Evolutionary conservation across 2,888 invertebrate genomes (phyloP).

Genomic region (Drosophila kanekoi): DNA sequence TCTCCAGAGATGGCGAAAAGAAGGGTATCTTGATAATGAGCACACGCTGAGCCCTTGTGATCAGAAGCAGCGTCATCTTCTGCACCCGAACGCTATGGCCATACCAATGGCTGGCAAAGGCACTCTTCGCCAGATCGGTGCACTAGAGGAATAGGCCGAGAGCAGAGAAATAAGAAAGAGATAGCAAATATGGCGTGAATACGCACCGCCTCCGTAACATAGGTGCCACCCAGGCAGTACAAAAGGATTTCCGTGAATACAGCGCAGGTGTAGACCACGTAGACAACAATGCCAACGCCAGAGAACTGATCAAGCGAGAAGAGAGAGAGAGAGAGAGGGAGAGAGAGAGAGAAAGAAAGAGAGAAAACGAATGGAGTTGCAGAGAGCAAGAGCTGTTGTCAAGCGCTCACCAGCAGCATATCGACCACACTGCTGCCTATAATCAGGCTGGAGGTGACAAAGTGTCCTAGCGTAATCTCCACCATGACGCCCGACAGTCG

Average conservation of each 20-base stretch:
- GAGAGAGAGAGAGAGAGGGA: too few relatives aligned
- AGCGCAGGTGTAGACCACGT: slow-evolving; percentile 73
- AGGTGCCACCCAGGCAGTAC: slow-evolving; percentile 80
- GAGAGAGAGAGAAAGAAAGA: background rate
- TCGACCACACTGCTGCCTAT: slow-evolving; percentile 76
- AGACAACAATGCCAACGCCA: slow-evolving; percentile 75
- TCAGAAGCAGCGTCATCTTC: slow-evolving; percentile 74
- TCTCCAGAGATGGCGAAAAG: slow-evolving; percentile 76
- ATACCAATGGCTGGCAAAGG: slow-evolving; percentile 76
- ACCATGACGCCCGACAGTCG: slow-evolving; percentile 70
- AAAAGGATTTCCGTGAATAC: slow-evolving; percentile 70
- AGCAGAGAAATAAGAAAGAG: too few relatives aligned
- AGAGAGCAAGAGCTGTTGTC: background rate
- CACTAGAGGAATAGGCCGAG: slow-evolving; percentile 27
- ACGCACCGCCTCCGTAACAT: slow-evolving; percentile 73
- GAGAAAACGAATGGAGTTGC: background rate
- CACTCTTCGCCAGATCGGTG: slow-evolving; percentile 55
- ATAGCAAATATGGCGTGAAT: background rate
- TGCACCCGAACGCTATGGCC: slow-evolving; percentile 67
- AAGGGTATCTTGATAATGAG: slow-evolving; percentile 75
- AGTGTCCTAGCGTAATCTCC: slow-evolving; percentile 72
- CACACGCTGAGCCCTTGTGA: slow-evolving; percentile 71
- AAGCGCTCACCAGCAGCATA: slow-evolving; percentile 68
- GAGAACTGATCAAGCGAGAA: slow-evolving; percentile 57
- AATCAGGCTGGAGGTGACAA: slow-evolving; percentile 77